A percentile compares a stretch with the other conserved stretches of the same genome.
phyloP scores from a whole-genome alignment of 2,888 invertebrate genomes.

The Dysmachus trigonus region DNA sequence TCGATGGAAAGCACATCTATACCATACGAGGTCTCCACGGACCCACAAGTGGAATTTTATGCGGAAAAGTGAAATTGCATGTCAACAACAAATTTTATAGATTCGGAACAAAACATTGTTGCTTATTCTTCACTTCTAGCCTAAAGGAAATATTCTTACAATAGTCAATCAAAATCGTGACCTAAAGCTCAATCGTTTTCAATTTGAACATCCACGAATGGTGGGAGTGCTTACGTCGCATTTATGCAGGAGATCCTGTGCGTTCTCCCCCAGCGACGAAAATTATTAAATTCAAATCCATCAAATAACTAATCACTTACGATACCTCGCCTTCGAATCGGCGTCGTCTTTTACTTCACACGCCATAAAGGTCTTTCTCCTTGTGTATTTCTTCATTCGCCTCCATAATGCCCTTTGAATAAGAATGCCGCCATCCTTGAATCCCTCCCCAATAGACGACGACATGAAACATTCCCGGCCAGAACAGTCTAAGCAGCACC shows the following conservation, averaged over 20 bases:
- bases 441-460: not conserved
- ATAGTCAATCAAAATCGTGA: no score
- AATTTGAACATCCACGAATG: not conserved
- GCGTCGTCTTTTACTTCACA: not conserved
- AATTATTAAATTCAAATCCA: slow-evolving; percentile 12
- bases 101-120: no score
- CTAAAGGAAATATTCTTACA: no score
- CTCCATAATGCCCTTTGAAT: slow-evolving; percentile 33
- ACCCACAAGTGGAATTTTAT: no score
- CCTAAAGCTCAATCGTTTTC: no score
- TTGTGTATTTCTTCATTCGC: slow-evolving; percentile 27
- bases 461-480: not conserved
- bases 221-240: not conserved
- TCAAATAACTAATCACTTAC: slow-evolving; percentile 28
- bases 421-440: slow-evolving; percentile 19
- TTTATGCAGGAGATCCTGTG: not conserved
- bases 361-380: not conserved
- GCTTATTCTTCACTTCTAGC: no score
- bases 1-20: no score
- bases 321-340: not conserved
- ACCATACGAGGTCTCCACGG: no score
- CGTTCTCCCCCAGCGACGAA: not conserved
- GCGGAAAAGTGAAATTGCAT: no score
- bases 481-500: not conserved
- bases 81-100: no score